phyloP scores from a whole-genome alignment of 2,888 invertebrate species.

The Megalurothrips usitatus region DNA sequence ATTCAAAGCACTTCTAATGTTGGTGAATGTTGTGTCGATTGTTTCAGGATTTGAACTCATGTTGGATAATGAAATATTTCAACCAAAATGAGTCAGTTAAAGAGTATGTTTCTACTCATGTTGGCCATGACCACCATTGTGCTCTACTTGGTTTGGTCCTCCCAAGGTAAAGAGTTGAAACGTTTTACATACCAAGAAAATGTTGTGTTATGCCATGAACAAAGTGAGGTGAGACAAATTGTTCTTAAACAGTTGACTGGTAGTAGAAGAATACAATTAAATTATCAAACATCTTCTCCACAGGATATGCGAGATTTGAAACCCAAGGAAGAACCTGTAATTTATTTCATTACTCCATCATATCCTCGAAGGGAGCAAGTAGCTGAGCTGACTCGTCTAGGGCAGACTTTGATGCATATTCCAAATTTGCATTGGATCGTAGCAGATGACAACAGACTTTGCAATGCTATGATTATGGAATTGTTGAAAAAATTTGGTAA shows the following conservation, averaged over 20 bases:
- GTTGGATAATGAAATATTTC: background rate
- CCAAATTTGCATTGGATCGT: conserved; percentile 67
- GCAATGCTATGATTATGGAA: conserved; percentile 35
- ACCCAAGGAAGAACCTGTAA: conserved; percentile 45
- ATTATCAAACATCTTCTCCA: background rate
- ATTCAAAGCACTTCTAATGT: too few relatives aligned
- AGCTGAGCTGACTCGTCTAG: conserved; percentile 69
- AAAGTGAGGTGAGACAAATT: background rate
- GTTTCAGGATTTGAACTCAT: background rate
- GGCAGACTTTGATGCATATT: conserved; percentile 64
- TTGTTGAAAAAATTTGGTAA: conserved; percentile 38
- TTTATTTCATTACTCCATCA: conserved; percentile 69
- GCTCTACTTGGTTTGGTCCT: conserved; percentile 34
- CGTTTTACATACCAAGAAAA: conserved; percentile 31
- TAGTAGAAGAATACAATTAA: background rate
- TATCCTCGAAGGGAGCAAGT: conserved; percentile 70
- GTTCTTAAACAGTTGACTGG: too few relatives aligned
- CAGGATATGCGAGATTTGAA: conserved; percentile 32
- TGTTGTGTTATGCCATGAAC: background rate
- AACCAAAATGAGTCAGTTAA: conserved; percentile 45
- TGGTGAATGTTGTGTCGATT: background rate
- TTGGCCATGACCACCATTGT: conserved; percentile 32
- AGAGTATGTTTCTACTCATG: conserved; percentile 34
- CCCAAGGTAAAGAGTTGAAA: conserved; percentile 35
- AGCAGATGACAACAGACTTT: conserved; percentile 53